A percentile compares a stretch with the other conserved stretches of the same genome.
phyloP scores from a whole-genome alignment of 2,797 vertebrate species.

The Sylvilagus floridanus region DNA sequence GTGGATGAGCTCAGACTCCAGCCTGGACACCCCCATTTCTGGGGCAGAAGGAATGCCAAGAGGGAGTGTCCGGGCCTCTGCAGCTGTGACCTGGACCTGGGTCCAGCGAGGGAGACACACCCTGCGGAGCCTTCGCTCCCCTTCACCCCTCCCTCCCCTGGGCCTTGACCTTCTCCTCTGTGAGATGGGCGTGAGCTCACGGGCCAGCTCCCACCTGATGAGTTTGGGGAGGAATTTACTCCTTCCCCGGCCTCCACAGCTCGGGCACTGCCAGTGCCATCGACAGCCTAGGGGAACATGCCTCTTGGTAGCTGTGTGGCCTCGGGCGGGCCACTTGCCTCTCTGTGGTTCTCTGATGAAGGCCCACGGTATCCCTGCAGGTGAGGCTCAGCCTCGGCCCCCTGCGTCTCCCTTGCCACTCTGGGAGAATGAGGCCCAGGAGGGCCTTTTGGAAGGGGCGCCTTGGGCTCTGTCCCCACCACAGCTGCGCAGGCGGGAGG shows the following conservation, averaged over 20 bases:
- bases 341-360: background rate
- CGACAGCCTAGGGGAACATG: background rate
- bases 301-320: background rate
- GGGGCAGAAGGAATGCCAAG: constrained; percentile 43
- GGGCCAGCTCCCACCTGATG: background rate
- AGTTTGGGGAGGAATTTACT: background rate
- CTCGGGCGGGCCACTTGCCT: background rate
- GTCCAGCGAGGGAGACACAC: background rate
- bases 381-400: background rate
- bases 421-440: background rate
- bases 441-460: constrained; percentile 14
- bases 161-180: background rate
- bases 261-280: background rate
- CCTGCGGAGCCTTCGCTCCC: background rate
- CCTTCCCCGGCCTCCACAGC: too few relatives aligned
- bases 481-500: constrained; percentile 1
- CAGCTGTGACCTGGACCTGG: background rate
- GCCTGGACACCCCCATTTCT: constrained; percentile 52
- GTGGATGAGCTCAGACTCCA: constrained; percentile 78
- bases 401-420: background rate
- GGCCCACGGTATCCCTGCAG: rapidly evolving
- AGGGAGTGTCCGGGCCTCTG: constrained; percentile 31
- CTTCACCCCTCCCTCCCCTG: background rate
- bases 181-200: background rate
- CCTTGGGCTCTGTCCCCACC: background rate